Evolutionary conservation across 2,797 vertebrate genomes (phyloP).

Genomic region (Mus caroli): DNA sequence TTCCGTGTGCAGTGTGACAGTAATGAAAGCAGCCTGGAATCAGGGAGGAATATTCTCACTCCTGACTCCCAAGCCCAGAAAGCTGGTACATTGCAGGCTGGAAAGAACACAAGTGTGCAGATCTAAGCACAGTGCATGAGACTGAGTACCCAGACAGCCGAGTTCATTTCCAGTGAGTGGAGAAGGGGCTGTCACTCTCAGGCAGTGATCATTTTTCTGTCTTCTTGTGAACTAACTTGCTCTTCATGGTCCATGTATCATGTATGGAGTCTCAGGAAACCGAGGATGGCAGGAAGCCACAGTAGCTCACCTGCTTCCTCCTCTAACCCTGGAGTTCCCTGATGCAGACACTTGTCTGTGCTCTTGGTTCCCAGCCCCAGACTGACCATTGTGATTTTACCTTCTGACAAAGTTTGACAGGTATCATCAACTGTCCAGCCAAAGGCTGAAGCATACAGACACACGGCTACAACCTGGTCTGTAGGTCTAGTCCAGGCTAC

Average conservation of each 20-base stretch:
- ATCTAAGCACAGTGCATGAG: neutral
- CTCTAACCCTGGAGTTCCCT: neutral
- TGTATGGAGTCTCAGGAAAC: neutral
- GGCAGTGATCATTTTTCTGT: neutral
- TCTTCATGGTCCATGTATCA: neutral
- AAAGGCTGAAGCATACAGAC: neutral
- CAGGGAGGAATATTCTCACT: constrained; percentile 32
- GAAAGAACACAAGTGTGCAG: neutral
- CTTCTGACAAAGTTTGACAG: neutral
- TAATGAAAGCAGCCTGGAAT: neutral
- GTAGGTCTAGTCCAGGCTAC: neutral
- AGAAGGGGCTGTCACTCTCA: neutral
- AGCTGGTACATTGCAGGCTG: neutral
- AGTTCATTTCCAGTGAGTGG: neutral
- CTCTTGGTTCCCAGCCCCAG: neutral
- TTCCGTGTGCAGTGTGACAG: neutral
- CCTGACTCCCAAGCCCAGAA: neutral
- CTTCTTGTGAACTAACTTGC: neutral
- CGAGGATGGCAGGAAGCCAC: neutral
- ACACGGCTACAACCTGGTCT: neutral
- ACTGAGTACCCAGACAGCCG: no score
- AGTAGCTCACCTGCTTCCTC: neutral
- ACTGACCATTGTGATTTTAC: neutral
- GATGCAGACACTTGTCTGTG: neutral
- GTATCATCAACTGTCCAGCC: neutral